Base-by-base conservation (phyloP, 2,888 invertebrate genomes). In the Ischnus inquisitorius region DNA sequence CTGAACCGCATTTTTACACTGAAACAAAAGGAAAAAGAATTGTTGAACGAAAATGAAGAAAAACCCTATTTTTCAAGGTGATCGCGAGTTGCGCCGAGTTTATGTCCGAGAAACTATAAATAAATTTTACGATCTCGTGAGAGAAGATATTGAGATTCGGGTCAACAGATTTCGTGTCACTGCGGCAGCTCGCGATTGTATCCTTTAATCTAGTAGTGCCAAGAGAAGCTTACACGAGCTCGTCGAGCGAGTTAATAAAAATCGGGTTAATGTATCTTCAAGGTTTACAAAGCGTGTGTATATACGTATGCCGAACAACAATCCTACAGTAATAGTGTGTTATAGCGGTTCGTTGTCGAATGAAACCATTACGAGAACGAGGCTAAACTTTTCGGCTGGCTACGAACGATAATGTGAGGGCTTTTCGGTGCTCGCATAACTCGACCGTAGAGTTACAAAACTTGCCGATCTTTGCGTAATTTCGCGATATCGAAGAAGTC, bases 1-100 rank as follows among this genome's bases (percentile, higher is more conserved):
- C 89, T 89, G 81, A 89, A 90, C 88, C 91, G 89, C 93, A 93
- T 93, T 90, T 90, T 92, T 65, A 86, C 86, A 88, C 93, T 93
- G 91, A 57, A 93, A 93, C 88, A 93, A 93, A 88, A 82, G 83
- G 72, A 79, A 68, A 72, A 74, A 57, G 25, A 62, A 62, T 54
- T 54, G 28, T n/a, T 72, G 43, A 5, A n/a, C 14, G 28, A 62
- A 69, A 71, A 28, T 2, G 79, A 64, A 78, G 67, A 51, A 39
- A 1, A 65, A 68, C 25, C 14, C 43, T 19, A 41, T 67, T 76
- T 5, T 43, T 41, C 19, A 43, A 46, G 22, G 22, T 16, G 12
- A 34, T n/a, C 60, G 25, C 3, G 22, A 14, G 16, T 60, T n/a
- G 34, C 28, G 48, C 28, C 19, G 6, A 43, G 22, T 54, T 54